Conservation (phyloP, 2,113 vertebrate species). For the Equus quagga region DNA sequence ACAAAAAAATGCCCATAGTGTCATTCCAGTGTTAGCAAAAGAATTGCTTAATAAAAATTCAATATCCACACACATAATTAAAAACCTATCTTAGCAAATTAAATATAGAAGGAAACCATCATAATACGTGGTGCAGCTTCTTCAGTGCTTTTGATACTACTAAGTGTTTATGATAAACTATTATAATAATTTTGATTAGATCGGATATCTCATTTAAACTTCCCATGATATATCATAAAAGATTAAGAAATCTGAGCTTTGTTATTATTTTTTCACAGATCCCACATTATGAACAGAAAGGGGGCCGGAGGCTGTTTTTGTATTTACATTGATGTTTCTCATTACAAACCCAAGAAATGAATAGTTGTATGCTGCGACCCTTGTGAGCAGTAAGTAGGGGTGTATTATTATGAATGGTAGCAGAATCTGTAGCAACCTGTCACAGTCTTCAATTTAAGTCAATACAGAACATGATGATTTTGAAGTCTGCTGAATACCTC, state of each 20-base stretch:
- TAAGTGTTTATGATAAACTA: not conserved
- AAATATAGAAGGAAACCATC: not conserved
- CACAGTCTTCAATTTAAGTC: not conserved
- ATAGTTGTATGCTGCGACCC: not conserved
- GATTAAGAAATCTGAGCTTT: not conserved
- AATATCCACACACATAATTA: not conserved
- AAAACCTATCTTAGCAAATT: not conserved
- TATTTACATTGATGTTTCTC: not conserved
- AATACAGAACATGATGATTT: not conserved
- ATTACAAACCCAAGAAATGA: not conserved
- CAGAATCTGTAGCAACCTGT: no score
- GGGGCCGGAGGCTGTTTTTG: not conserved
- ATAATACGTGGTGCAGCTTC: not conserved
- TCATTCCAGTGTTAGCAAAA: not conserved
- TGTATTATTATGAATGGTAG: not conserved
- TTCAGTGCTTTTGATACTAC: not conserved
- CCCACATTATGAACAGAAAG: not conserved
- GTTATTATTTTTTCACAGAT: not conserved
- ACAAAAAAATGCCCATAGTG: not conserved
- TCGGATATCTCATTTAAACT: not conserved
- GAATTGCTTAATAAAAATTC: not conserved
- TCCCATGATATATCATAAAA: not conserved
- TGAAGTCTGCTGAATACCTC: not conserved
- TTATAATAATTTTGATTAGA: not conserved
- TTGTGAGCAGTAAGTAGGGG: not conserved